Evolutionary conservation across 2,888 invertebrate genomes (phyloP).

Genomic region (Lymantria dispar): DNA sequence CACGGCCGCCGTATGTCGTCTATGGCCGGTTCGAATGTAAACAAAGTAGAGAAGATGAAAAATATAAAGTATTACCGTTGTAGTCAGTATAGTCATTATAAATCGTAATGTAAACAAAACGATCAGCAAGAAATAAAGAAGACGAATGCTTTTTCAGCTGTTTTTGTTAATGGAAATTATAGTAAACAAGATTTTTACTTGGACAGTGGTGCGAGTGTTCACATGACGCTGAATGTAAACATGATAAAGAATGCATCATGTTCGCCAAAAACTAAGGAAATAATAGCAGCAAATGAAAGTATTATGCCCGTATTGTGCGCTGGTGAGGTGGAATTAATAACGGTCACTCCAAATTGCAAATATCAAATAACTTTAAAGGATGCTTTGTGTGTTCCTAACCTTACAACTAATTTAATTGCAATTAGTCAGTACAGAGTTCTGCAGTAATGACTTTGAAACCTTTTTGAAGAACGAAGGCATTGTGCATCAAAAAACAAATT

Average conservation of each 20-base stretch:
- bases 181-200: not conserved
- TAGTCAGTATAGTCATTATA: conserved; percentile 8
- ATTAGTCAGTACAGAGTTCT: not conserved
- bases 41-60: conserved; percentile 1
- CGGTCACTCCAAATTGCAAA: conserved; percentile 1
- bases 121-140: conserved; percentile 6
- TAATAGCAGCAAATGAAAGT: conserved; percentile 1
- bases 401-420: not conserved
- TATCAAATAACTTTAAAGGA: not conserved
- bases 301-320: conserved; percentile 1
- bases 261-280: not conserved
- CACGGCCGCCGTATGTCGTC: not conserved
- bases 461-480: not conserved
- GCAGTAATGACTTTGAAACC: not conserved
- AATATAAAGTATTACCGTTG: conserved; percentile 10
- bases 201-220: not conserved
- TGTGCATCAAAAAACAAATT: not conserved
- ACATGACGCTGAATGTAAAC: not conserved
- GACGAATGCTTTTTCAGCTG: conserved; percentile 3
- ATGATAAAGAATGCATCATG: not conserved
- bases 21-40: conserved; percentile 1
- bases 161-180: conserved; percentile 1
- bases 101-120: conserved; percentile 5
- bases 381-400: conserved; percentile 2
- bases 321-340: conserved; percentile 2